phyloP scores from a whole-genome alignment of 2,888 invertebrate genomes.

The Nymphalis c-album region DNA sequence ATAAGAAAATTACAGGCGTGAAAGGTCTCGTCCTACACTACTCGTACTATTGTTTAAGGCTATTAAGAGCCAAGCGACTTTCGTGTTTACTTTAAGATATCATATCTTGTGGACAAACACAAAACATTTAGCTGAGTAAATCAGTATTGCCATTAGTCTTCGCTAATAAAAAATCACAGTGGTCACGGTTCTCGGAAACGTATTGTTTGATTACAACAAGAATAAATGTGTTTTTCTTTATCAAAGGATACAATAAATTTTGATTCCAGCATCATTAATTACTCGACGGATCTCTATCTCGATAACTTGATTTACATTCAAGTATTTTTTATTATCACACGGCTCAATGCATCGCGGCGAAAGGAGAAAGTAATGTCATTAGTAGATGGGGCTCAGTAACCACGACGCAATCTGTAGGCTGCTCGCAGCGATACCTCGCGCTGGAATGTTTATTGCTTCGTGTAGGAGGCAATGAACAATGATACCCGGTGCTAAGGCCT shows the following conservation, averaged over 20 bases:
- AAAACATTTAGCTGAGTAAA: no score
- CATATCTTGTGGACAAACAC: no score
- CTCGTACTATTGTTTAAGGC: no score
- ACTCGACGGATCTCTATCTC: not conserved
- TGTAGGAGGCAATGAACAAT: not conserved
- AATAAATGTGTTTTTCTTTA: no score
- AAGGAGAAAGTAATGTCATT: not conserved
- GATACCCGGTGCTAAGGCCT: not conserved
- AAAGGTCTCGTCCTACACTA: not conserved
- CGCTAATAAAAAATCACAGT: no score
- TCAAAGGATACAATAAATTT: no score
- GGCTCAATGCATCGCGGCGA: conserved; percentile 2
- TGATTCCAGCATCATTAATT: not conserved
- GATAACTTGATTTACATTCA: not conserved
- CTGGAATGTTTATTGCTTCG: conserved; percentile 1
- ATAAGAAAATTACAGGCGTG: not conserved
- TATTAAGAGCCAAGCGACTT: no score
- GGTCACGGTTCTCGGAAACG: no score
- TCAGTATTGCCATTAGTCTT: no score
- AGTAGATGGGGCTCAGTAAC: conserved; percentile 1
- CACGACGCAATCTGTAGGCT: not conserved
- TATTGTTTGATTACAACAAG: no score
- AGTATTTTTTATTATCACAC: conserved; percentile 9
- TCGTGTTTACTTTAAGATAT: no score
- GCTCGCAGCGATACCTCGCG: not conserved